These are phyloP conservation scores for Cerastis leucographa DNA, from an alignment of 2,888 invertebrate genomes.

Conservation along the genomic window DNA sequence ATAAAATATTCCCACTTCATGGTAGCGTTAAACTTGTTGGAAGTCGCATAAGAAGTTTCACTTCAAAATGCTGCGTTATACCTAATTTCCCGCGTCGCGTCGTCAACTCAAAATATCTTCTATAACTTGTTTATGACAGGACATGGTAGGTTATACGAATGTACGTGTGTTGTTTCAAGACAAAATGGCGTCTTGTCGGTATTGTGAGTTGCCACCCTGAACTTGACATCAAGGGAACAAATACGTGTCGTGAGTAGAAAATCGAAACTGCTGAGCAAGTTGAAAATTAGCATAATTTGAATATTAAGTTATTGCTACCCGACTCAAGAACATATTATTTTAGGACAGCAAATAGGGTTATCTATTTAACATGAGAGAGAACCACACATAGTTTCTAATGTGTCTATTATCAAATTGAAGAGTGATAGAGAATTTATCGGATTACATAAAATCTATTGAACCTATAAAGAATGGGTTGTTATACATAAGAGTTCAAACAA, in stretches of 20 bases:
- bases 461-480: not conserved
- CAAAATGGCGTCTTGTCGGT: conserved; percentile 34
- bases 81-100: not conserved
- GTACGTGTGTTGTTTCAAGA: conserved; percentile 13
- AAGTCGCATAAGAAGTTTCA: no score
- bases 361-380: not conserved
- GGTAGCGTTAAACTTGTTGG: no score
- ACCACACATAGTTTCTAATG: not conserved
- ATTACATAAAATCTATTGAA: not conserved
- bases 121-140: conserved; percentile 22
- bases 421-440: not conserved
- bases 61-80: no score
- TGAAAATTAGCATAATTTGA: conserved; percentile 23
- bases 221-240: conserved; percentile 22
- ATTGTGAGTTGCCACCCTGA: conserved; percentile 33
- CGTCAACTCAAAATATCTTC: not conserved
- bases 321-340: conserved; percentile 5
- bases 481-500: not conserved
- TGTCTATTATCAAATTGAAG: no score
- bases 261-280: not conserved
- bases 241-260: conserved; percentile 5
- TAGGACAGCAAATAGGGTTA: not conserved
- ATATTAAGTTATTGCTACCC: conserved; percentile 20
- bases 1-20: no score
- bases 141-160: not conserved